phyloP scores from a whole-genome alignment of 1,140 invertebrate species.

The Cardiocondyla obscurior region DNA sequence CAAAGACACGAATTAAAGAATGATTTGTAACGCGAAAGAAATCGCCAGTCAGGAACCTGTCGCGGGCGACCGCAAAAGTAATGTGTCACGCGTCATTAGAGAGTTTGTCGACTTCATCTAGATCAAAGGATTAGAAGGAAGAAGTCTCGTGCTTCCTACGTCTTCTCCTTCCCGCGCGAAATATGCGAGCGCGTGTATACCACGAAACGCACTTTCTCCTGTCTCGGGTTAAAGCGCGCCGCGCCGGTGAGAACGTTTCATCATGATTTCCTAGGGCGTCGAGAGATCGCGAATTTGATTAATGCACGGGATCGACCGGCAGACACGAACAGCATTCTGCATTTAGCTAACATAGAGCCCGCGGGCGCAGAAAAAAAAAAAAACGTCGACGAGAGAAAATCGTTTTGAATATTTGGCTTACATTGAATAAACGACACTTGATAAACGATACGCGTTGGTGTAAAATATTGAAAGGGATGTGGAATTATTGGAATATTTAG shows the following conservation, averaged over 20 bases:
- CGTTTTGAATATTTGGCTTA: background rate
- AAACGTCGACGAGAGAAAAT: background rate
- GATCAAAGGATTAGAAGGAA: background rate
- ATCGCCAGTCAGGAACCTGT: background rate
- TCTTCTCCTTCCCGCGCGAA: background rate
- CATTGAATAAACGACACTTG: background rate
- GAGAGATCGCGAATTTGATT: slow-evolving; percentile 51
- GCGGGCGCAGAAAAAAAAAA: background rate
- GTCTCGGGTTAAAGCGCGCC: slow-evolving; percentile 49
- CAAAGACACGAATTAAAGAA: background rate
- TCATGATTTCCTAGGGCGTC: slow-evolving; percentile 58
- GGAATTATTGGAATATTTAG: too few species aligned
- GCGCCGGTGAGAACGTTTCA: slow-evolving; percentile 48
- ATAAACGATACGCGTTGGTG: background rate
- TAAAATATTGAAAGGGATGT: background rate
- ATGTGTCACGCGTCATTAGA: slow-evolving; percentile 12
- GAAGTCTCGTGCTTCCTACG: background rate
- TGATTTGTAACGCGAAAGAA: background rate
- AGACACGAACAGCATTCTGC: background rate
- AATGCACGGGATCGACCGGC: slow-evolving; percentile 13
- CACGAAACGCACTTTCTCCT: slow-evolving; percentile 66
- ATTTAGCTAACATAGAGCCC: slow-evolving; percentile 12
- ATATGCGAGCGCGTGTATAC: slow-evolving; percentile 30
- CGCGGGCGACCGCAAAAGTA: background rate
- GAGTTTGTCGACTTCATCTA: slow-evolving; percentile 1